Evolutionary conservation across 2,113 vertebrate species (phyloP), one percentile per base, ranked within the genome.

Genomic region (Bujurquina vittata): DNA sequence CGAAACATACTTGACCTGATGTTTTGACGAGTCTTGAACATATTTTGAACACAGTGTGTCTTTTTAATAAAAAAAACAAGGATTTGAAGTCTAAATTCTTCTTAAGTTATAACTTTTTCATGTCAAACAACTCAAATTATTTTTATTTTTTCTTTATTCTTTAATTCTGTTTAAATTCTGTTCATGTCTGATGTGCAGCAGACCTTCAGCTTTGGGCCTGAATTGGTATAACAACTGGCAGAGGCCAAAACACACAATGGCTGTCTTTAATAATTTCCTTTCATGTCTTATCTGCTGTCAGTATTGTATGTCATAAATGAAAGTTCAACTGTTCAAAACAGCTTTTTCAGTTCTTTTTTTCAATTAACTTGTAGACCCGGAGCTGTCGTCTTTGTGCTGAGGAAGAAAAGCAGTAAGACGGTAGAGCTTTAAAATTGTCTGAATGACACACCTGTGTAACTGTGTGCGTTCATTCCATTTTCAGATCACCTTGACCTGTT

Each of bases 321-420:
- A 81, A 77, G 80, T 87, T 89, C 84, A 58, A 79, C n/a, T 76
- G 37, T 78, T 89, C 58, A 60, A 82, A 75, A 59, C 54, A 8
- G 43, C 58, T 86, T 84, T 80, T 85, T 80, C 29, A 22, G 20
- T 87, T 58, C 63, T 58, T 65, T 67, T 81, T 83, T 75, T 63
- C 49, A 79, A 89, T 90, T 80, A 88, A 83, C 84, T 85, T 87
- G 52, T 67, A 59, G 80, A 84, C 79, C 74, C n/a, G 15, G 55
- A 61, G 73, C 54, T 75, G 54, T 26, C 2, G 77, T 57, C 60
- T 78, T 83, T 90, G 83, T 91, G 52, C 23, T 1, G 12, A 15
- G 33, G 26, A 76, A 61, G 43, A 84, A 84, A 82, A 73, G 76
- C 79, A 56, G 56, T 31, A 17, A 55, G 59, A 60, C 73, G 58